Evolutionary conservation across 2,888 invertebrate genomes (phyloP), one percentile per base, ranked within the genome.

Genomic region (Agapostemon virescens): DNA sequence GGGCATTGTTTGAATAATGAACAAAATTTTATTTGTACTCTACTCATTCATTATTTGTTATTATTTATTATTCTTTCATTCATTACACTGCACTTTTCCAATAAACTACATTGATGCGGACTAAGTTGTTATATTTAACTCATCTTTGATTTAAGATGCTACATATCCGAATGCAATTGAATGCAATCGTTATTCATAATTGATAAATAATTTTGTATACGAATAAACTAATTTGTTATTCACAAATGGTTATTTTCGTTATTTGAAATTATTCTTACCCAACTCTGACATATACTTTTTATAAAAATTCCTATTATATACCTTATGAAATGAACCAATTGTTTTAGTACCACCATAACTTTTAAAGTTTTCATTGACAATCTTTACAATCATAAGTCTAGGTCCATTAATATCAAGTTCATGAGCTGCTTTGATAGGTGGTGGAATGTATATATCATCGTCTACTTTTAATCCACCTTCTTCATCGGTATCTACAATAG

Each of bases 241-340:
- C 0, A 5, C 17, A 17, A 42, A 4, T 42, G 42, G 7, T 0
- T 45, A 7, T 45, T 20, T 45, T 45, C 5, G 9, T 9, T 38
- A 38, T 38, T 38, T 11, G 9, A 38, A 38, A 38, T 38, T 1
- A 45, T 7, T 20, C 7, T 45, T 45, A 7, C 7, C 45, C 45
- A 20, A 45, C 20, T 7, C 52, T 66, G 67, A 55, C 20, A 13
- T 33, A 30, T n/a, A 33, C 40, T 26, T 11, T 23, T 17, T 40
- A 20, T 33, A 33, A 6, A 52, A 33, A 9, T 30, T 40, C 64
- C 20, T n/a, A 4, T 26, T 11, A 17, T 23, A 89, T 94, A 98
- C 98, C 94, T 98, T 98, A 92, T 99, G 98, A 93, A 99, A 99
- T 0, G 99, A 99, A 0, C 99, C 99, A 71, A 99, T 94, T 2